Evolutionary conservation across 2,888 invertebrate species (phyloP).

Genomic region (Gymnocheta viridis): DNA sequence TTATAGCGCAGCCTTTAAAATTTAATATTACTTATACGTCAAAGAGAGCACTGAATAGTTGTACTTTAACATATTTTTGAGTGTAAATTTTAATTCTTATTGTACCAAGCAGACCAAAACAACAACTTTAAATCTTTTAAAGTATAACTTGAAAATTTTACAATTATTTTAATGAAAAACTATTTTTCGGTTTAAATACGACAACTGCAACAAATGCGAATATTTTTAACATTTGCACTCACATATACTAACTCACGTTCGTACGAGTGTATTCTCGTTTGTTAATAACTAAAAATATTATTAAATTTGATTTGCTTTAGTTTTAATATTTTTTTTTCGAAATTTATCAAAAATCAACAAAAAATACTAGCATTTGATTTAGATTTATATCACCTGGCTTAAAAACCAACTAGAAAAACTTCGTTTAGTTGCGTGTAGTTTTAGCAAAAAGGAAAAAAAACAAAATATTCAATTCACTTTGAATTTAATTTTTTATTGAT

Average conservation of each 20-base stretch:
- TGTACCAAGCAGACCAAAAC: not conserved
- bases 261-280: slow-evolving; percentile 36
- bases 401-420: slow-evolving; percentile 31
- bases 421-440: slow-evolving; percentile 62
- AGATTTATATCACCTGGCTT: slow-evolving; percentile 63
- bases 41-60: too few species aligned
- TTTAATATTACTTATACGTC: too few species aligned
- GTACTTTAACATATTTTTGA: not conserved
- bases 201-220: not conserved
- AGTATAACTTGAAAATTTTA: not conserved
- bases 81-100: not conserved
- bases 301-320: slow-evolving; percentile 48
- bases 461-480: slow-evolving; percentile 47
- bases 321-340: slow-evolving; percentile 4
- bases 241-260: not conserved
- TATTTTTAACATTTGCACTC: slow-evolving; percentile 7
- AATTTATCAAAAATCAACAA: not conserved
- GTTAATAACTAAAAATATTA: slow-evolving; percentile 49
- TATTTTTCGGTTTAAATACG: slow-evolving; percentile 2
- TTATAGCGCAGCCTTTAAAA: too few species aligned
- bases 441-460: not conserved
- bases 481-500: slow-evolving; percentile 43
- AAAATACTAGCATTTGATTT: slow-evolving; percentile 58
- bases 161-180: slow-evolving; percentile 29
- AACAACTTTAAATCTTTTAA: not conserved